Evolutionary conservation across 1,140 invertebrate genomes (phyloP), one percentile per base, ranked within the genome.

Genomic region (Calycopis cecrops): DNA sequence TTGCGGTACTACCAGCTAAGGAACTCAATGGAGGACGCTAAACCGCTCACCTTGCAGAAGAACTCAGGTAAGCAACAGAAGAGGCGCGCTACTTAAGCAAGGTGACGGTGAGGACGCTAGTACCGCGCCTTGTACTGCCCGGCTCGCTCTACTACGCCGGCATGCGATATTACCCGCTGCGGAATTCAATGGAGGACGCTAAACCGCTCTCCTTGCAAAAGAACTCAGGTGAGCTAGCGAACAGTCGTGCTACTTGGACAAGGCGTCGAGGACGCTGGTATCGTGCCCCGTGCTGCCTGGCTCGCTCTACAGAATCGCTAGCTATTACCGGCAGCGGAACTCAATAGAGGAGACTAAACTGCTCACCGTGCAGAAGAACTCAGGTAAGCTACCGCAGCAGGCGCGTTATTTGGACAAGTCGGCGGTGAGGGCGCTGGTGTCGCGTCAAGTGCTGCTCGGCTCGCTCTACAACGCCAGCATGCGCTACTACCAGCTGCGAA

Each of bases 1-100:
- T 94, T 96, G 93, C 89, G 93, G 60, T 95, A 94, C 85, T 96
- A 95, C 77, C 93, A 95, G 82, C 92, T 95, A 16, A 90, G 92
- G 69, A 93, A 95, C 69, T 94, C 92, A 56, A 89, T 96, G 82
- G 88, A 90, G 68, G 79, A 91, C 65, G 87, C 91, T 55, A 88
- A 91, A 67, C 91, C 89, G 35, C 90, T 93, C 48, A 94, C 91
- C 63, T 88, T 94, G 60, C 93, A 93, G 70, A 96, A 95, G 89
- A 94, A 92, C 60, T 90, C 91, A 53, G 94, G 93, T 94, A 73
- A 89, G 81, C 84, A 53, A 47, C 21, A n/a, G 93, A 94, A 61
- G 69, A 93, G 8, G 82, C 90, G 21, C 84, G 88, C 38, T 88
- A 91, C 1, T 79, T 90, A 8, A 90, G 89, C 6, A 90, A 92